Base-by-base conservation (phyloP, 2,888 invertebrate species). In the Apamea epomidion region DNA sequence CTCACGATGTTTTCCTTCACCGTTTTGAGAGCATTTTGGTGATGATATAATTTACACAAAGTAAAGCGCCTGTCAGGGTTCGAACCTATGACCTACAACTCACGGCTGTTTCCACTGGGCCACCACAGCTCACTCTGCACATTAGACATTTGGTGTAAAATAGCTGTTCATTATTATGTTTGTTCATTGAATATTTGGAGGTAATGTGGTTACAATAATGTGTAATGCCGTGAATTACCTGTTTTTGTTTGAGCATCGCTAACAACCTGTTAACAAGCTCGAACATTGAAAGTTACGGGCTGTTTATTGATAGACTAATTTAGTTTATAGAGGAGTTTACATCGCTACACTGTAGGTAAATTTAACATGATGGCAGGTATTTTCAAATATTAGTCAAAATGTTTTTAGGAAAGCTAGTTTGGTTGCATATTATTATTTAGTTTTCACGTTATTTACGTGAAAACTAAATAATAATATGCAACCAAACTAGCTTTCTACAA, bases 201-300 rank as follows among this genome's bases (percentile, higher is more conserved):
- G 69, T 65, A 73, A 58, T 65, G 16, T 65, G 18, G 69, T 74
- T 62, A 25, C 54, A 80, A 54, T 65, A 21, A 67, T 1, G 21
- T 60, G 48, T 72, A 65, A 69, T 29, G 12, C 72, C 14, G 25
- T 45, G 45, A 58, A 60, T 51, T 74, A 81, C 74, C 51, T 54
- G 64, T 72, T 67, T 60, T 51, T n/a, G 76, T 84, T 71, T 16
- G 60, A 74, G 64, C 51, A 64, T 37, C 14, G 37, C 18, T 74
- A 85, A 85, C 51, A 51, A 72, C 74, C 68, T 81, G 74, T 71
- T 74, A 84, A 76, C 77, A 10, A 68, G 37, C 21, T 12, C 1
- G 51, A 68, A 81, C 64, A 85, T 85, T 81, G 81, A 64, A 85
- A 84, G 64, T 81, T 77, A 64, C 54, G n/a, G 6, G 37, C 58